Evolutionary conservation across 2,888 invertebrate genomes (phyloP).

Genomic region (Conistra vaccinii): DNA sequence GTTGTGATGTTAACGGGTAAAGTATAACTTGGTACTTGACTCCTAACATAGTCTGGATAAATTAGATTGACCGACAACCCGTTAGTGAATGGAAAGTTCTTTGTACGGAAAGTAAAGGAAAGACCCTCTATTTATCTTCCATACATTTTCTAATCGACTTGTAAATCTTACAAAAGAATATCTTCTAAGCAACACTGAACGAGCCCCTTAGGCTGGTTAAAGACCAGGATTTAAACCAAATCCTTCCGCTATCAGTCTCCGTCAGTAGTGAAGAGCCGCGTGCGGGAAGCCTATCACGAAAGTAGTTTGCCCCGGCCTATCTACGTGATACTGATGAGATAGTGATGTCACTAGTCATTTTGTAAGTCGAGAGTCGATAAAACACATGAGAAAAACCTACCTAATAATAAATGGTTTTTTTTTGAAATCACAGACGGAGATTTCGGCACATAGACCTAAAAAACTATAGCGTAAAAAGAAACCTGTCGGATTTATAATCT

Average conservation of each 20-base stretch:
- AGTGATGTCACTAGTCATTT: constrained; percentile 23
- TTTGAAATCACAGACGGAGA: not conserved
- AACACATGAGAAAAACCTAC: no score
- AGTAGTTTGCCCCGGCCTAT: constrained; percentile 30
- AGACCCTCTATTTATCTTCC: not conserved
- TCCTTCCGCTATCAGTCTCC: not conserved
- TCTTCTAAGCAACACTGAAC: no score
- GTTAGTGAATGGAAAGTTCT: not conserved
- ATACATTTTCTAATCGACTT: not conserved
- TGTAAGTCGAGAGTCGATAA: not conserved
- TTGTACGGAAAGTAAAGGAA: not conserved
- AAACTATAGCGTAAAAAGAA: not conserved
- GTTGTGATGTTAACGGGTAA: not conserved
- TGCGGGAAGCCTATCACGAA: constrained; percentile 27
- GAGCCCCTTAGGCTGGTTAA: constrained; percentile 2
- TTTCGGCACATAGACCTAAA: not conserved
- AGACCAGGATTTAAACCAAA: constrained; percentile 11
- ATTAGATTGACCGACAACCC: not conserved
- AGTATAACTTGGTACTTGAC: not conserved
- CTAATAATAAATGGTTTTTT: no score
- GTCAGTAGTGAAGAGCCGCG: not conserved
- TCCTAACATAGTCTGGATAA: not conserved
- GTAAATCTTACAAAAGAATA: not conserved
- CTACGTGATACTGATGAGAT: not conserved
- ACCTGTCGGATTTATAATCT: not conserved